phyloP scores from a whole-genome alignment of 2,888 invertebrate genomes.

The Aplocera efformata region DNA sequence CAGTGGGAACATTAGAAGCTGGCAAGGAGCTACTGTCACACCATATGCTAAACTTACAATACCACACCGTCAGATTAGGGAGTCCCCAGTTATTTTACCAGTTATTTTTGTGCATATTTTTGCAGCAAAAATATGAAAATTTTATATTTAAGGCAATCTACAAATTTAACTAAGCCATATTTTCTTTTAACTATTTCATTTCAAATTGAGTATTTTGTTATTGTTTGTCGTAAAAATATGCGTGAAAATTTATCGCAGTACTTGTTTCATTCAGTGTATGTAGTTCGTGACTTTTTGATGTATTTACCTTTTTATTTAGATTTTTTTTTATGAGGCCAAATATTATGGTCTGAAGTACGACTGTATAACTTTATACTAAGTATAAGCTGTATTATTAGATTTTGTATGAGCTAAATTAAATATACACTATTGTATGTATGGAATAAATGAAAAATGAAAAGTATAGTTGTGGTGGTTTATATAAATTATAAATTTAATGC shows the following conservation, averaged over 20 bases:
- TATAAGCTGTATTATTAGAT: constrained; percentile 65
- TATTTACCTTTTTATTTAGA: constrained; percentile 53
- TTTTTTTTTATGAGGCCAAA: constrained; percentile 37
- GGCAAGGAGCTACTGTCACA: no score
- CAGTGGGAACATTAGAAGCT: no score
- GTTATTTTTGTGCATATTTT: constrained; percentile 17
- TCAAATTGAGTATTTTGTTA: no score
- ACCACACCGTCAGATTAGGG: no score
- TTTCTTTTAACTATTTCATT: no score
- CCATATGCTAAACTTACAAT: no score
- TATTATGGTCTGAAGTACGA: constrained; percentile 46
- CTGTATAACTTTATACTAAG: constrained; percentile 55
- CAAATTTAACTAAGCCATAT: no score
- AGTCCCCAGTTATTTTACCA: no score
- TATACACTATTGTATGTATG: constrained; percentile 58
- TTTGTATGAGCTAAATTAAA: constrained; percentile 73
- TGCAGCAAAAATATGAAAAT: not conserved
- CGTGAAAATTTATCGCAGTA: constrained; percentile 1
- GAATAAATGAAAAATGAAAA: constrained; percentile 33
- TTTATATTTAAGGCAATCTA: no score
- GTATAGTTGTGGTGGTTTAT: constrained; percentile 23
- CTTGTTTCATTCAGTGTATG: constrained; percentile 37
- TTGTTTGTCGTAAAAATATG: constrained; percentile 7
- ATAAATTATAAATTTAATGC: not conserved
- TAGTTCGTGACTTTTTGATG: constrained; percentile 50